These are phyloP conservation scores for Cybosia mesomella DNA, from an alignment of 2,888 invertebrate species.

Conservation along the genomic window DNA sequence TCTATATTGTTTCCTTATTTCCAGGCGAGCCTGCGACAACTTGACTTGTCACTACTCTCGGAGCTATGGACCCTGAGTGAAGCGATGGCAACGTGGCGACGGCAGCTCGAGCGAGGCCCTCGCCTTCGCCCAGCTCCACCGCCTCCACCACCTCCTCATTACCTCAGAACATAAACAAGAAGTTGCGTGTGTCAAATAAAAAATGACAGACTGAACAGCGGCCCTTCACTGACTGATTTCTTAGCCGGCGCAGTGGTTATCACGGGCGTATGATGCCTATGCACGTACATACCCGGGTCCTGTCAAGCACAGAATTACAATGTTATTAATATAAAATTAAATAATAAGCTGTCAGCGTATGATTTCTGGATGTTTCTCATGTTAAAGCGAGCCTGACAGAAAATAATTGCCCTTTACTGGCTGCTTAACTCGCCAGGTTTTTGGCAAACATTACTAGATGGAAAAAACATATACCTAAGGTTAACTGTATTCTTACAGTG, in stretches of 20 bases:
- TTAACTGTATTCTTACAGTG: background rate
- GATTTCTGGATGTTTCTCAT: background rate
- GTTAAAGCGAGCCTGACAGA: background rate
- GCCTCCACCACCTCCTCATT: conserved; percentile 82
- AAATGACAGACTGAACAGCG: conserved; percentile 6
- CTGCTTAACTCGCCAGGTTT: background rate
- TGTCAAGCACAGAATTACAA: background rate
- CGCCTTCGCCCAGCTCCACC: conserved; percentile 84
- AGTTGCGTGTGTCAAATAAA: conserved; percentile 14
- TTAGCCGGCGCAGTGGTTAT: background rate
- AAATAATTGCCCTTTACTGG: background rate
- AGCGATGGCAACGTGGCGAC: conserved; percentile 94
- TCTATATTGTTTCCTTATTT: conserved; percentile 48
- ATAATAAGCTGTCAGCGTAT: background rate
- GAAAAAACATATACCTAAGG: background rate
- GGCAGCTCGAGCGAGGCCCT: conserved; percentile 84
- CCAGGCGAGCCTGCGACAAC: conserved; percentile 95
- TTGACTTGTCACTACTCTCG: conserved; percentile 95
- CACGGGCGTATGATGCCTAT: background rate
- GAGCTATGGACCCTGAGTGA: conserved; percentile 97
- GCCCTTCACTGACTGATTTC: background rate
- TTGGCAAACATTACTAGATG: background rate
- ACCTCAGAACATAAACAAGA: conserved; percentile 72
- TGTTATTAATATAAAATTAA: background rate
- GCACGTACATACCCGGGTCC: background rate